A percentile compares a stretch with the other conserved stretches of the same genome.
Evolutionary conservation across 1,140 invertebrate species (phyloP).

Genomic region (Lanistes nyassanus): DNA sequence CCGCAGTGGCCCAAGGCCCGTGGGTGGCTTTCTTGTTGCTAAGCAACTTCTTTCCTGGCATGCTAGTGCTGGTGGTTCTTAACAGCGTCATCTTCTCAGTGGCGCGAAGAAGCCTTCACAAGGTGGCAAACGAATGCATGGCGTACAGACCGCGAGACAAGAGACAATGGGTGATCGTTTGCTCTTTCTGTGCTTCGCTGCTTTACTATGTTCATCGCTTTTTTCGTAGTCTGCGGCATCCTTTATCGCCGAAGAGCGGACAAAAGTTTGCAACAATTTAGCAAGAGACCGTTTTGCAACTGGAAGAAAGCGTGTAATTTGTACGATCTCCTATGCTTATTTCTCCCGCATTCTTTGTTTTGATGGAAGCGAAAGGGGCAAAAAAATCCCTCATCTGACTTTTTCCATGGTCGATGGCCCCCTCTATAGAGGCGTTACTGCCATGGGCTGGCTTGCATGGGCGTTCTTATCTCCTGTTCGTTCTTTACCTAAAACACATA

Average conservation of each 20-base stretch:
- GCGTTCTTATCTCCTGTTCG: no score
- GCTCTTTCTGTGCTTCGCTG: no score
- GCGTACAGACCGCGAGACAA: no score
- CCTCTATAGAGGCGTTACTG: no score
- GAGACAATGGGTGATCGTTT: no score
- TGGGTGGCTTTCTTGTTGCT: not conserved
- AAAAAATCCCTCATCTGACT: constrained; percentile 20
- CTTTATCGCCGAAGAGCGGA: not conserved
- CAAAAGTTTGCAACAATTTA: not conserved
- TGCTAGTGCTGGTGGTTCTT: constrained; percentile 28
- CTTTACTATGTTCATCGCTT: no score
- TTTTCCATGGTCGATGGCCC: not conserved
- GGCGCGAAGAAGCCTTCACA: no score
- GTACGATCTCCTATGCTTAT: not conserved
- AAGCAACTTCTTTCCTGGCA: constrained; percentile 13
- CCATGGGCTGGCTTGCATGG: no score
- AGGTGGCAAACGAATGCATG: no score
- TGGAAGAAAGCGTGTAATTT: not conserved
- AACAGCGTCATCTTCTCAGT: not conserved
- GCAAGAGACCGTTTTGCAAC: no score
- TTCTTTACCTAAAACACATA: no score
- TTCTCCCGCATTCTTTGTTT: not conserved
- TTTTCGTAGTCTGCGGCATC: no score
- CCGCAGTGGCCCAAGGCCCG: not conserved
- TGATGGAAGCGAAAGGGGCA: not conserved